Base-by-base conservation (phyloP, 2,113 vertebrate genomes). In the Chaenocephalus aceratus region DNA sequence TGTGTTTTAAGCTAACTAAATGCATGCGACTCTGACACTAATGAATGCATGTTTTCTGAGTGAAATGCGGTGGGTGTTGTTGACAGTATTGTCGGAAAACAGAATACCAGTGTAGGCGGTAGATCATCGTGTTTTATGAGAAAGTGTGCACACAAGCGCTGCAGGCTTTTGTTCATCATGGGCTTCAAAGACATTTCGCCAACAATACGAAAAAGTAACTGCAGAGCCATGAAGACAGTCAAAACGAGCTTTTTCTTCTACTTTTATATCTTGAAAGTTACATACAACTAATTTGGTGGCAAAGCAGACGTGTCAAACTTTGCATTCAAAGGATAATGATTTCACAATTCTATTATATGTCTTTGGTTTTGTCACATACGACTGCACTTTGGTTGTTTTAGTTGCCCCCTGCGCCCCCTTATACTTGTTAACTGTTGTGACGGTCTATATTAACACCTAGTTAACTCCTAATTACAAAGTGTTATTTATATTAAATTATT, bases 1-100 rank as follows among this genome's bases (percentile, higher is more conserved):
- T n/a, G n/a, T n/a, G n/a, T n/a, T n/a, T n/a, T n/a, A n/a, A n/a
- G 84, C 44, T 0, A 54, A 64, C 76, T 79, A 34, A 4, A 79
- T 82, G n/a, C 21, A 67, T 66, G 45, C 60, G 62, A 67, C 49
- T 72, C 52, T 69, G 63, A 75, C 49, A 45, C 62, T 74, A 82
- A 91, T 88, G 77, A 80, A 92, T 83, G 36, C 23, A 62, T 34
- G 34, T 48, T 65, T 63, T 60, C 15, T 66, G 49, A 63, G 12
- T 3, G 3, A 58, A 44, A 16, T 10, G 11, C 7, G 56, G 5
- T 23, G 46, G 11, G 11, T 60, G 60, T 54, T 64, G 76, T 54
- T 45, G 62, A 63, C 6, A 58, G 14, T 57, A 23, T 59, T 79
- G 36, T 41, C 34, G 56, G 56, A 63, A 63, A 66, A 69, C 36